phyloP scores from a whole-genome alignment of 2,888 invertebrate genomes.

The Drosophila mettleri region DNA sequence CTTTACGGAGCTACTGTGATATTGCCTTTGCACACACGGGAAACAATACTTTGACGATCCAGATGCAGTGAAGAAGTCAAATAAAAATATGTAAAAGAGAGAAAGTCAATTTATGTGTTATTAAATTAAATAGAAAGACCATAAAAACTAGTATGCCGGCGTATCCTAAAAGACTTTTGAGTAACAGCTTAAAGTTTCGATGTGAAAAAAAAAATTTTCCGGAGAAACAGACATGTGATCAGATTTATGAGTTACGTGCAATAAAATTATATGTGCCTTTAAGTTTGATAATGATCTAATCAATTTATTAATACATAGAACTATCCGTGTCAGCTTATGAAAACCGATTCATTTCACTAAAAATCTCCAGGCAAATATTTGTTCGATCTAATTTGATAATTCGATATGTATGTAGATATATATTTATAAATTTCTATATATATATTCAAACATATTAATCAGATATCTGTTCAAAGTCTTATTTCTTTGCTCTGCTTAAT shows the following conservation, averaged over 20 bases:
- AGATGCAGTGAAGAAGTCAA: background rate
- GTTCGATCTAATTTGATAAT: too few species aligned
- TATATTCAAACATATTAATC: background rate
- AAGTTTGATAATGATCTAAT: conserved; percentile 57
- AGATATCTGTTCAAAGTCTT: background rate
- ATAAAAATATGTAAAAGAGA: background rate
- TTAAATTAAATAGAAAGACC: background rate
- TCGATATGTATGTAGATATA: too few species aligned
- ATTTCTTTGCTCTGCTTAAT: background rate
- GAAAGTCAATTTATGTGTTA: background rate
- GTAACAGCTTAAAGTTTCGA: background rate
- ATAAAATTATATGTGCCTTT: conserved; percentile 50
- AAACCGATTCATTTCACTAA: conserved; percentile 13
- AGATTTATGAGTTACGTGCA: conserved; percentile 41
- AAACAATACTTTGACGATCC: conserved; percentile 3
- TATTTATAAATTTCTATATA: too few species aligned
- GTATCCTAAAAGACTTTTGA: background rate
- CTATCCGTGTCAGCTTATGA: background rate
- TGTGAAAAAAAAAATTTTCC: background rate
- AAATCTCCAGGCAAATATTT: background rate
- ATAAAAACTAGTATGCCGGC: too few species aligned
- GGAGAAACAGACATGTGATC: conserved; percentile 60
- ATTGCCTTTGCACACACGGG: conserved; percentile 2
- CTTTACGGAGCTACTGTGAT: conserved; percentile 1
- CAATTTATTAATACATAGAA: conserved; percentile 15